Conservation (phyloP, 2,113 vertebrate genomes). For the Girardinichthys multiradiatus region DNA sequence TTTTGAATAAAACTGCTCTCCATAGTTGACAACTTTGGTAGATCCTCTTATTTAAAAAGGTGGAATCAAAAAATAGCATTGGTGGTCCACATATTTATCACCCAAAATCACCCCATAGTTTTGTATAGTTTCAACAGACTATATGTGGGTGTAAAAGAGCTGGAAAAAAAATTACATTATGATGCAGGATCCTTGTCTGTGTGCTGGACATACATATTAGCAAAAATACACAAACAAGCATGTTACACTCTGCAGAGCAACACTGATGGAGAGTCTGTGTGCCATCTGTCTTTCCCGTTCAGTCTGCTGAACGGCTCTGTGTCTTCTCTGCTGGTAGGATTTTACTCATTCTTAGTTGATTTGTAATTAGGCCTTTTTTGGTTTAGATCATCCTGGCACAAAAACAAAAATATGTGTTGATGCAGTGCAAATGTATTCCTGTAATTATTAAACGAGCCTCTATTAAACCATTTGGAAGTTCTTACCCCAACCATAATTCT, state of each 20-base stretch:
- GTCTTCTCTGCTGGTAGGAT: slow-evolving; percentile 50
- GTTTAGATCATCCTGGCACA: slow-evolving; percentile 54
- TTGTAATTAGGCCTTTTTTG: slow-evolving; percentile 54
- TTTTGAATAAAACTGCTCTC: no score
- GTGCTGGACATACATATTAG: slow-evolving; percentile 48
- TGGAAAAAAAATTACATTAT: slow-evolving; percentile 54
- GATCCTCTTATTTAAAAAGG: slow-evolving; percentile 4
- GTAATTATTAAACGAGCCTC: slow-evolving; percentile 27
- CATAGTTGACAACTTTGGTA: not conserved
- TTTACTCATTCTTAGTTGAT: slow-evolving; percentile 67
- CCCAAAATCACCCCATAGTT: slow-evolving; percentile 13
- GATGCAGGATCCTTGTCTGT: slow-evolving; percentile 34
- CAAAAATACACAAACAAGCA: slow-evolving; percentile 30
- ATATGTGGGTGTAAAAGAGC: slow-evolving; percentile 50
- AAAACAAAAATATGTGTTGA: slow-evolving; percentile 52
- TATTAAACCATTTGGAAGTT: slow-evolving; percentile 42
- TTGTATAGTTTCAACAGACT: slow-evolving; percentile 36
- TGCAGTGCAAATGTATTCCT: slow-evolving; percentile 33
- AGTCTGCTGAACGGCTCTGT: slow-evolving; percentile 51
- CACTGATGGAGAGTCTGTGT: slow-evolving; percentile 59
- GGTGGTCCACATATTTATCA: slow-evolving; percentile 19
- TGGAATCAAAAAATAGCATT: slow-evolving; percentile 6
- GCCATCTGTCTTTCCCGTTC: slow-evolving; percentile 67
- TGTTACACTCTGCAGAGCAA: slow-evolving; percentile 62
- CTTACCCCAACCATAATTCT: slow-evolving; percentile 3